A percentile compares a stretch with the other conserved stretches of the same genome.
Evolutionary conservation across 1,140 invertebrate species (phyloP).

Genomic region (Phymorhynchus buccinoides): DNA sequence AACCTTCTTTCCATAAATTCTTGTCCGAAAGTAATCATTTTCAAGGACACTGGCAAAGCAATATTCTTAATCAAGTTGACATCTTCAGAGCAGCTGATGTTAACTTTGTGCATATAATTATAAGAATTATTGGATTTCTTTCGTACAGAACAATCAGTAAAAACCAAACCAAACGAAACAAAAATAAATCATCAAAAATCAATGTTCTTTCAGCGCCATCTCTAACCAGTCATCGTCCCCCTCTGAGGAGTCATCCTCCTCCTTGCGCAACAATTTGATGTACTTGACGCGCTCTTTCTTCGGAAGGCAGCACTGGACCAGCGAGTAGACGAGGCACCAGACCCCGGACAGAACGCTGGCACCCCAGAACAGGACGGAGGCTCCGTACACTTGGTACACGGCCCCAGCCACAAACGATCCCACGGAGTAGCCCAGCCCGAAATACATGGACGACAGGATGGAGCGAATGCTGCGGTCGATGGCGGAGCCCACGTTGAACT

Average conservation of each 20-base stretch:
- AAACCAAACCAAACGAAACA: neutral
- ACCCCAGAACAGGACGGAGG: conserved; percentile 59
- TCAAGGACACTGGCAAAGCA: no score
- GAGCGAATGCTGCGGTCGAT: conserved; percentile 65
- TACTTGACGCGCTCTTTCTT: conserved; percentile 63
- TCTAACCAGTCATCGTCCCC: conserved; percentile 68
- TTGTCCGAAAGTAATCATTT: no score
- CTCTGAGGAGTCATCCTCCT: conserved; percentile 60
- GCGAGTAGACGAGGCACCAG: conserved; percentile 63
- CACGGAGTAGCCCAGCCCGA: conserved; percentile 65
- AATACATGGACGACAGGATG: conserved; percentile 66
- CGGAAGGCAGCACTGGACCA: conserved; percentile 60
- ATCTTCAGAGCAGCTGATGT: neutral
- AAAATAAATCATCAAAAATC: conserved; percentile 29
- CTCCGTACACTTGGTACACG: conserved; percentile 60
- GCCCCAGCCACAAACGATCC: conserved; percentile 64
- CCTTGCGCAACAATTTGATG: conserved; percentile 59
- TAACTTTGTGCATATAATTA: neutral
- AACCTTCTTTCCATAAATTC: no score
- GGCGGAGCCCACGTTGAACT: conserved; percentile 63
- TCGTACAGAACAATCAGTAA: neutral
- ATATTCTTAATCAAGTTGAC: no score
- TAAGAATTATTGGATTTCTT: neutral
- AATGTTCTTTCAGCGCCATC: conserved; percentile 64
- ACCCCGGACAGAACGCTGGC: conserved; percentile 53